Evolutionary conservation across 2,797 vertebrate genomes (phyloP).

Genomic region (Hippocampus kuda): DNA sequence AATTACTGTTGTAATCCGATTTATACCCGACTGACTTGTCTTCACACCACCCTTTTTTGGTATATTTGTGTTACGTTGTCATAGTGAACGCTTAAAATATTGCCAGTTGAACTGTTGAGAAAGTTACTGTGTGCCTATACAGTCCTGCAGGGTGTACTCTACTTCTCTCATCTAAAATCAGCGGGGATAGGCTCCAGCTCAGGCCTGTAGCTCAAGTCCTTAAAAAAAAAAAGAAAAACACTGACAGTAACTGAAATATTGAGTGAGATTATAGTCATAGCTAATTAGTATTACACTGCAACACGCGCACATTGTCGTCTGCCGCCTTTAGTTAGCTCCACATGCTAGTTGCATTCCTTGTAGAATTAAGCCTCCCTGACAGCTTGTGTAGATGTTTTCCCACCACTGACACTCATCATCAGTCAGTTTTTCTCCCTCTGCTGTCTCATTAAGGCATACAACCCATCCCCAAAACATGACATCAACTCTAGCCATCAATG

Average conservation of each 20-base stretch:
- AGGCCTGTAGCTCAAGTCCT: too few relatives aligned
- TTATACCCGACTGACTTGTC: too few relatives aligned
- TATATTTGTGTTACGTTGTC: too few relatives aligned
- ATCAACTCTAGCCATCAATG: conserved; percentile 27
- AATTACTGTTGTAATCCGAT: too few relatives aligned
- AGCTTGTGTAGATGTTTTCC: conserved; percentile 17
- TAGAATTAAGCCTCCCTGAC: conserved; percentile 9
- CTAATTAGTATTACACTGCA: not conserved
- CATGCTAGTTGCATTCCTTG: conserved; percentile 6
- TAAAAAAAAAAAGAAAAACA: too few relatives aligned
- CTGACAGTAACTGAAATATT: not conserved
- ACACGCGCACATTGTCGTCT: not conserved
- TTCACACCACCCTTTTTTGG: too few relatives aligned
- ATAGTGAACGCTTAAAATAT: too few relatives aligned
- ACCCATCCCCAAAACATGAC: conserved; percentile 15
- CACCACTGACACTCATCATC: conserved; percentile 14
- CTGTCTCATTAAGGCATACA: conserved; percentile 19
- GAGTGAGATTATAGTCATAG: not conserved
- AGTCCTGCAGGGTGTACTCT: too few relatives aligned
- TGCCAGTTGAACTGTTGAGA: too few relatives aligned
- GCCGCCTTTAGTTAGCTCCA: not conserved
- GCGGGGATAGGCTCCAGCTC: too few relatives aligned
- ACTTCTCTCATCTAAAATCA: too few relatives aligned
- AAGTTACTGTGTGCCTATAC: too few relatives aligned
- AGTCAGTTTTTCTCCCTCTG: conserved; percentile 9